Conservation (phyloP, 2,113 vertebrate species). For the Pandion haliaetus region DNA sequence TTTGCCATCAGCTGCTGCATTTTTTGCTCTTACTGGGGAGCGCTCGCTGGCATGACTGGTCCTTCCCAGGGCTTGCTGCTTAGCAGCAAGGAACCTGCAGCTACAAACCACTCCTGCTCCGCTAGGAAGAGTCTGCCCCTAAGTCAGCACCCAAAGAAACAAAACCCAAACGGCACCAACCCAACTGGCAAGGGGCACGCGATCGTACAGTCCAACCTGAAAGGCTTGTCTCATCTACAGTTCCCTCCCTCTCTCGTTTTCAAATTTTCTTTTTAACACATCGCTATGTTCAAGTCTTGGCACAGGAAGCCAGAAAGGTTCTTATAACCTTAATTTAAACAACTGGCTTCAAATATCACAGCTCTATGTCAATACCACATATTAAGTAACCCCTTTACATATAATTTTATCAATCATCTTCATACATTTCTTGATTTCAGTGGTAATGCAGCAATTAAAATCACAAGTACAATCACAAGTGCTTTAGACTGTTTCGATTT, state of each 20-base stretch:
- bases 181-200: rapidly evolving
- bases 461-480: neutral
- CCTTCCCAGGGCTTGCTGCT: neutral
- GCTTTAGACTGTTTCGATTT: neutral
- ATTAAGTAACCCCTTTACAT: neutral
- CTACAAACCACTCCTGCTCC: neutral
- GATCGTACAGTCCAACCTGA: rapidly evolving
- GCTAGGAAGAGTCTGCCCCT: neutral
- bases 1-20: neutral
- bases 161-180: neutral
- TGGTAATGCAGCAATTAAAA: neutral
- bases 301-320: neutral
- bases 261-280: neutral
- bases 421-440: neutral
- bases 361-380: neutral
- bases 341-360: neutral
- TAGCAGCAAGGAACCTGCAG: neutral
- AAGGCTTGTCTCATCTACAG: neutral
- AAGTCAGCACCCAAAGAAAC: neutral
- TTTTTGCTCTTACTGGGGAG: neutral
- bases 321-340: neutral
- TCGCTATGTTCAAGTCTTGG: neutral
- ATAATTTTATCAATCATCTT: neutral
- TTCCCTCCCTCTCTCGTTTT: neutral
- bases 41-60: neutral